Evolutionary conservation across 2,113 vertebrate genomes (phyloP).

Genomic region (Mormyrus lacerda): DNA sequence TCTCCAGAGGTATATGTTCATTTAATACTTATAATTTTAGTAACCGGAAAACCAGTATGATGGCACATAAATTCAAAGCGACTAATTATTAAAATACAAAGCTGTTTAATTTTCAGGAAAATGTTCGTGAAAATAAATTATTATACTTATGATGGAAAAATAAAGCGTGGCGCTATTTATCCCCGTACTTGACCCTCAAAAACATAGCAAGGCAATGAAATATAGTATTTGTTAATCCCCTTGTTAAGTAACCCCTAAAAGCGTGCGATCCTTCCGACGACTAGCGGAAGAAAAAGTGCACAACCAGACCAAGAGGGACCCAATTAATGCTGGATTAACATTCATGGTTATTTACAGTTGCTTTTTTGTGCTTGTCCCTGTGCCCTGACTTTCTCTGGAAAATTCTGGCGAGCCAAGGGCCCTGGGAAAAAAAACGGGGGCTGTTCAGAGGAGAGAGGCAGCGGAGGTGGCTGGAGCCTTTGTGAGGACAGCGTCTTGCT

Average conservation of each 20-base stretch:
- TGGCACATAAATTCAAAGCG: neutral
- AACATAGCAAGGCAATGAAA: neutral
- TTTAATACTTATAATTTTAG: neutral
- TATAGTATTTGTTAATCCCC: conserved; percentile 35
- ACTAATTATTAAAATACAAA: neutral
- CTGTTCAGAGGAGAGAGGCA: conserved; percentile 97
- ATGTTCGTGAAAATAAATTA: neutral
- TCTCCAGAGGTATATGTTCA: neutral
- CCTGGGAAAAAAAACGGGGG: conserved; percentile 63
- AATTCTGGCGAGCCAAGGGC: conserved; percentile 81
- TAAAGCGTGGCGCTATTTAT: neutral
- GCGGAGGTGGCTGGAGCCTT: conserved; percentile 94
- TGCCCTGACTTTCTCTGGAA: conserved; percentile 83
- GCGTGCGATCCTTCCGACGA: conserved; percentile 49
- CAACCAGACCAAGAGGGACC: conserved; percentile 85
- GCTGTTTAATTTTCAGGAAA: neutral
- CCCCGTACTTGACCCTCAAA: neutral
- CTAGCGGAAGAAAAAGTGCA: conserved; percentile 69
- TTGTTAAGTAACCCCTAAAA: conserved; percentile 55
- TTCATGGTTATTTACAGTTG: conserved; percentile 99
- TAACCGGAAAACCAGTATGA: neutral
- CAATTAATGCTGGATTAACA: conserved; percentile 99
- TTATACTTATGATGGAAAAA: neutral
- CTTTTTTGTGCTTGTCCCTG: conserved; percentile 98
- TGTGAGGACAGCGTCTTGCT: conserved; percentile 99